Percentiles rank a stretch among this genome's conserved stretches.
Conservation (phyloP, 2,888 invertebrate genomes). For the Polymixis flavicincta region DNA sequence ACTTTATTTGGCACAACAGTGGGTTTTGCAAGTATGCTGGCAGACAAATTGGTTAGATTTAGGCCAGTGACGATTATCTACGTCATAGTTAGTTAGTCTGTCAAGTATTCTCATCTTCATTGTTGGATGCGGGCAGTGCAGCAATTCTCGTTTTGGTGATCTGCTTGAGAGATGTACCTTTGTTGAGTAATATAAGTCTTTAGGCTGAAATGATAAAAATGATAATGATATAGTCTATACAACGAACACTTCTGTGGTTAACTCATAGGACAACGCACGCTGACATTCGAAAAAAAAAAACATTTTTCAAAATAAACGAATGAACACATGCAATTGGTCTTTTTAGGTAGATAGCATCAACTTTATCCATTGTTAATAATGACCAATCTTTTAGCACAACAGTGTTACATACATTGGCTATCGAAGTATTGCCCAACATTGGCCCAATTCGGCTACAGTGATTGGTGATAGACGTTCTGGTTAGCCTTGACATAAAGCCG, state of each 20-base stretch:
- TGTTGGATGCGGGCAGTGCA: neutral
- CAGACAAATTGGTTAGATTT: too few species aligned
- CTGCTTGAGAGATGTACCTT: too few species aligned
- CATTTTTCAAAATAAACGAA: too few species aligned
- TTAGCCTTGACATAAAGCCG: constrained; percentile 62
- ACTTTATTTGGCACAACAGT: constrained; percentile 18
- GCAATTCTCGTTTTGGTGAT: neutral
- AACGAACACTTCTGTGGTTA: too few species aligned
- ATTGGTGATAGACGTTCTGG: constrained; percentile 48
- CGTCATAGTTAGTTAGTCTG: neutral
- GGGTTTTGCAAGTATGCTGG: constrained; percentile 8
- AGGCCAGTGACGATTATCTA: neutral
- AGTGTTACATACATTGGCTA: constrained; percentile 47
- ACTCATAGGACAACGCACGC: too few species aligned
- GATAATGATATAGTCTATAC: too few species aligned
- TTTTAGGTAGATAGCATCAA: neutral
- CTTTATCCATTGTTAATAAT: constrained; percentile 9
- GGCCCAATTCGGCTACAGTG: constrained; percentile 45
- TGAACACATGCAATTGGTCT: too few species aligned
- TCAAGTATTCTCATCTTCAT: neutral
- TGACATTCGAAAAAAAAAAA: too few species aligned
- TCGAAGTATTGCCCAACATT: constrained; percentile 46
- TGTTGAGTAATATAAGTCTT: too few species aligned
- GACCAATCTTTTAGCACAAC: constrained; percentile 13
- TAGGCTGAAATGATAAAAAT: too few species aligned